Evolutionary conservation across 2,888 invertebrate genomes (phyloP), one percentile per base, ranked within the genome.

Genomic region (Xanthia togata): DNA sequence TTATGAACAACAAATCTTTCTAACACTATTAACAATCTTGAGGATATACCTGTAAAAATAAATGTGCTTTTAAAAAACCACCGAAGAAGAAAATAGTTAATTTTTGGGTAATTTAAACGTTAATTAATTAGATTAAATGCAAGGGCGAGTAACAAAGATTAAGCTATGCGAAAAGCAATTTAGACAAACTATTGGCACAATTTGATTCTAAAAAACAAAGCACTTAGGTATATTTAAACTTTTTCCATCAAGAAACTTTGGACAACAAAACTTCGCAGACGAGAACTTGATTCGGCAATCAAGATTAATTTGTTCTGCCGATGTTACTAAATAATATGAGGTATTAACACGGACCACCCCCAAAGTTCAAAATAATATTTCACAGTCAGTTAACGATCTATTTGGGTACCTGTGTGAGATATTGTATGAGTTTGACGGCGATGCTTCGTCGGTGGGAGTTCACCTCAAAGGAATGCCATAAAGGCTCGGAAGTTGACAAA

Each of bases 401-500:
- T 95, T 95, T 94, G 94, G 92, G 86, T 80, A 78, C 84, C 82
- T 87, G 93, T 88, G 90, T 87, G 88, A 91, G 91, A 90, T 92
- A 84, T 87, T 89, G 89, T 89, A 88, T 75, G 60, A 55, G 79
- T 80, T 84, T 70, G 63, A 70, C 72, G 72, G 70, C 88, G 90
- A 88, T 89, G 89, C 90, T 89, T 89, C 89, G 86, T 89, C 91
- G 89, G 86, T 85, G 84, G 90, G 90, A 88, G 88, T 87, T 82
- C 87, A 89, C 91, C 94, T 95, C 94, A 94, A 95, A 95, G 94
- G 95, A 95, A 95, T 94, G 93, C 93, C 93, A 91, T 93, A 92
- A 93, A 93, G 90, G 94, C 92, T 95, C 93, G 95, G 96, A 96
- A 96, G 96, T 96, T 96, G 96, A 96, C 96, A 96, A 96, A 96